Conservation (phyloP, 1,140 invertebrate genomes). For the Galleria mellonella region DNA sequence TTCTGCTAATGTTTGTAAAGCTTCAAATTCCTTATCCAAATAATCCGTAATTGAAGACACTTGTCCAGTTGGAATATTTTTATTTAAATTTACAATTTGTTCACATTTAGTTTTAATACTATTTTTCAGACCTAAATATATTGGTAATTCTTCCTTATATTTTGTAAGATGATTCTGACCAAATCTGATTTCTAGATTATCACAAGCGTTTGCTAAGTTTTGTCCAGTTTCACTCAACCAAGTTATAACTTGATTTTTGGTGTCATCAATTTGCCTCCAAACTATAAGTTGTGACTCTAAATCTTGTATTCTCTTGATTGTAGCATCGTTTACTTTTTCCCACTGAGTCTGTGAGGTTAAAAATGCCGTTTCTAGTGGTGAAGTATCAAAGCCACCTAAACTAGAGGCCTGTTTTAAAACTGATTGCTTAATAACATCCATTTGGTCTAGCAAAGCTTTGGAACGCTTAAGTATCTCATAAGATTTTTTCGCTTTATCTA, state of each 20-base stretch:
- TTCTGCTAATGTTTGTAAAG: slow-evolving; percentile 82
- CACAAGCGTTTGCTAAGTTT: slow-evolving; percentile 82
- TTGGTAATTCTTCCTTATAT: slow-evolving; percentile 90
- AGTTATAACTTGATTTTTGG: slow-evolving; percentile 85
- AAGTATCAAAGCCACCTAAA: slow-evolving; percentile 82
- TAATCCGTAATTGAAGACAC: slow-evolving; percentile 81
- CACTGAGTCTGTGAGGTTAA: slow-evolving; percentile 80
- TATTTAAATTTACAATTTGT: slow-evolving; percentile 87
- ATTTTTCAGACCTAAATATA: slow-evolving; percentile 83
- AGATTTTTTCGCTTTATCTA: slow-evolving; percentile 85
- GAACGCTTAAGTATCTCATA: slow-evolving; percentile 83
- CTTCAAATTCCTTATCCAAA: slow-evolving; percentile 86
- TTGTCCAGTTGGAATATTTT: slow-evolving; percentile 80
- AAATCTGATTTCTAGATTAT: slow-evolving; percentile 87
- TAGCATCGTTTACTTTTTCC: slow-evolving; percentile 82
- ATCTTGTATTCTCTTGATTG: slow-evolving; percentile 82
- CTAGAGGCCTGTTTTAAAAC: slow-evolving; percentile 83
- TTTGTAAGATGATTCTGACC: slow-evolving; percentile 85
- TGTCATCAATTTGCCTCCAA: slow-evolving; percentile 93
- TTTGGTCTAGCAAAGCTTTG: slow-evolving; percentile 83
- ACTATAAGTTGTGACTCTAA: slow-evolving; percentile 91
- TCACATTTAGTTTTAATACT: slow-evolving; percentile 86
- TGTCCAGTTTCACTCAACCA: slow-evolving; percentile 90
- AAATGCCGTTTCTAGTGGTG: slow-evolving; percentile 79
- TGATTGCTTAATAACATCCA: slow-evolving; percentile 82